Evolutionary conservation across 2,797 vertebrate species (phyloP).

Genomic region (Malacoraja senta): DNA sequence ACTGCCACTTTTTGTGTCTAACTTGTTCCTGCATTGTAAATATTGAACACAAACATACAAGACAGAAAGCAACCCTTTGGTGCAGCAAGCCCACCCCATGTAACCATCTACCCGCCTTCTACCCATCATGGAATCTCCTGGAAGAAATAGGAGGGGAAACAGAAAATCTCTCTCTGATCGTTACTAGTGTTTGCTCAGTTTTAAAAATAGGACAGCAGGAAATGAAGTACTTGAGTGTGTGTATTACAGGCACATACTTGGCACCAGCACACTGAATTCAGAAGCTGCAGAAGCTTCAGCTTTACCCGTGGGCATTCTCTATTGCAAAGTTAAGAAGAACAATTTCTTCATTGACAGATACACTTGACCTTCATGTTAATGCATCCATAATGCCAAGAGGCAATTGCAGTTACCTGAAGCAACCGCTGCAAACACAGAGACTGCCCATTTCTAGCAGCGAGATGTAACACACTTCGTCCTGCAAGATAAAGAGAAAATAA

Average conservation of each 20-base stretch:
- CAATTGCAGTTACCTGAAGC: conserved; percentile 71
- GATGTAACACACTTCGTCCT: conserved; percentile 89
- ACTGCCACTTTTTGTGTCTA: no score
- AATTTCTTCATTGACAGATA: background rate
- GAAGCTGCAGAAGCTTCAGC: background rate
- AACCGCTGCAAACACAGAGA: conserved; percentile 88
- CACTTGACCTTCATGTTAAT: no score
- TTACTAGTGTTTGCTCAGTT: background rate
- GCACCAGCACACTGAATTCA: background rate
- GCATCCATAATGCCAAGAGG: background rate
- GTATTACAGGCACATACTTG: background rate
- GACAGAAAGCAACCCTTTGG: background rate
- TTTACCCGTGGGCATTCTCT: background rate
- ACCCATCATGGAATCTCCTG: background rate
- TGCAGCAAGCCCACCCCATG: background rate
- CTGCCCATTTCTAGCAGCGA: conserved; percentile 84
- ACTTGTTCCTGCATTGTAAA: background rate
- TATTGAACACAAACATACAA: background rate
- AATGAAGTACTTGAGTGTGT: background rate
- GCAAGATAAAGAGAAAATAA: conserved; percentile 35
- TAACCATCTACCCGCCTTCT: background rate
- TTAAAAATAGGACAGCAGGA: background rate
- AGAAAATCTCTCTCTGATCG: background rate
- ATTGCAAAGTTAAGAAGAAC: background rate
- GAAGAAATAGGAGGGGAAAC: background rate